phyloP scores from a whole-genome alignment of 2,113 vertebrate genomes.

The Hippocampus comes region DNA sequence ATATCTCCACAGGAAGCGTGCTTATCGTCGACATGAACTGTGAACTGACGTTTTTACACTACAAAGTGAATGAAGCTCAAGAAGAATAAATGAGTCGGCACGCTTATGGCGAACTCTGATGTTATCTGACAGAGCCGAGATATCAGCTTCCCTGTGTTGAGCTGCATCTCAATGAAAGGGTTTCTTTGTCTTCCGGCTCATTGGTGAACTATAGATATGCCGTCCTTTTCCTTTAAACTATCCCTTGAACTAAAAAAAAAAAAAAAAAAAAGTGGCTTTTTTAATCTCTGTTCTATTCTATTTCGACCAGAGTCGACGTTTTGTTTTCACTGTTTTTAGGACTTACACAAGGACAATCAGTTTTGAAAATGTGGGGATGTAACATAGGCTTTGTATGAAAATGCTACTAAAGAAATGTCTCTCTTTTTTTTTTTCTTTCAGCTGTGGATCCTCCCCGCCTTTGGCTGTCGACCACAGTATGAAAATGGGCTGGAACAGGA shows the following conservation, averaged over 20 bases:
- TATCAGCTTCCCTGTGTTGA: not conserved
- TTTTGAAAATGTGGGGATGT: not conserved
- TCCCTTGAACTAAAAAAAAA: not conserved
- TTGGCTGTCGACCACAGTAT: constrained; percentile 93
- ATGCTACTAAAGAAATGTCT: not conserved
- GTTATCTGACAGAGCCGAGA: not conserved
- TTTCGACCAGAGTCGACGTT: not conserved
- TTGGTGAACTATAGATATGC: not conserved
- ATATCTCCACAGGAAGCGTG: not conserved
- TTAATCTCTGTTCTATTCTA: not conserved
- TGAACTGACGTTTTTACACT: not conserved
- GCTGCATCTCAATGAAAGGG: constrained; percentile 5
- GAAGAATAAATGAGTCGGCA: not conserved
- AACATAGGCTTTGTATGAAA: not conserved
- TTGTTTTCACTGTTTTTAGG: not conserved
- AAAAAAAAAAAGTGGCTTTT: not conserved
- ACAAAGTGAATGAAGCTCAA: not conserved
- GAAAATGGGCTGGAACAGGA: constrained; percentile 91
- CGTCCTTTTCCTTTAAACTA: not conserved
- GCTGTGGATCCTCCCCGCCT: constrained; percentile 95
- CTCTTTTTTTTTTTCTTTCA: constrained; percentile 42
- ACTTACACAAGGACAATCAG: not conserved
- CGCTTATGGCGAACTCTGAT: not conserved
- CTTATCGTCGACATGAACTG: not conserved
- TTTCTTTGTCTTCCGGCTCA: constrained; percentile 5